These are phyloP conservation scores for Notoglanidium macrostoma DNA, from an alignment of 2,797 vertebrate genomes.

Conservation along the genomic window DNA sequence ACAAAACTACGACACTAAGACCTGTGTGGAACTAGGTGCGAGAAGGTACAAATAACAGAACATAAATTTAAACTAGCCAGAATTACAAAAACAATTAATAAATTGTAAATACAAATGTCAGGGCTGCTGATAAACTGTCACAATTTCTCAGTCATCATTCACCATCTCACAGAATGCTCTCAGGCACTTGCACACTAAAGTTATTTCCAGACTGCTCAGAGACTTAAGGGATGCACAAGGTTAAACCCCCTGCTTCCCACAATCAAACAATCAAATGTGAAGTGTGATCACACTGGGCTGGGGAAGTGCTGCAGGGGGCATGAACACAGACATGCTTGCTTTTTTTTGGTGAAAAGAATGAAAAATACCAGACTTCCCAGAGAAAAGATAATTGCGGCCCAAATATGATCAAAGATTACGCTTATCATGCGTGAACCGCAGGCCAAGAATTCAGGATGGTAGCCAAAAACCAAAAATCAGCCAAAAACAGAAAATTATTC, in stretches of 20 bases:
- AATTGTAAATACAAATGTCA: neutral
- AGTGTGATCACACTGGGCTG: slow-evolving; percentile 32
- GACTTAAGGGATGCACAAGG: slow-evolving; percentile 26
- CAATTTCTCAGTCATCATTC: neutral
- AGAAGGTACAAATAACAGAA: neutral
- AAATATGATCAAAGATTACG: neutral
- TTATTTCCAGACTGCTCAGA: slow-evolving; percentile 24
- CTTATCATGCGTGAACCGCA: neutral
- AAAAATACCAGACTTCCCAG: neutral
- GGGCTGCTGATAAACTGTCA: no score
- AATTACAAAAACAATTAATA: neutral
- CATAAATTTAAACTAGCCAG: neutral
- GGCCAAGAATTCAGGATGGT: neutral
- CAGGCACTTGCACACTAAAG: neutral
- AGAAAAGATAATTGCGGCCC: neutral
- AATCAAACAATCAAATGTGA: slow-evolving; percentile 33
- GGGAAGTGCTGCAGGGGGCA: neutral
- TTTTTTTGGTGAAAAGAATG: neutral
- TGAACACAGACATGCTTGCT: neutral
- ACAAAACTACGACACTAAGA: neutral
- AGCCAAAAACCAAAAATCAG: no score
- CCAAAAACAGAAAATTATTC: neutral
- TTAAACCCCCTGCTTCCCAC: slow-evolving; percentile 30
- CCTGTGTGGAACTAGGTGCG: neutral
- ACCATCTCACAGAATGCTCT: neutral